These are phyloP conservation scores for Paratrypauchen microcephalus DNA, from an alignment of 2,797 vertebrate genomes.

Conservation along the genomic window DNA sequence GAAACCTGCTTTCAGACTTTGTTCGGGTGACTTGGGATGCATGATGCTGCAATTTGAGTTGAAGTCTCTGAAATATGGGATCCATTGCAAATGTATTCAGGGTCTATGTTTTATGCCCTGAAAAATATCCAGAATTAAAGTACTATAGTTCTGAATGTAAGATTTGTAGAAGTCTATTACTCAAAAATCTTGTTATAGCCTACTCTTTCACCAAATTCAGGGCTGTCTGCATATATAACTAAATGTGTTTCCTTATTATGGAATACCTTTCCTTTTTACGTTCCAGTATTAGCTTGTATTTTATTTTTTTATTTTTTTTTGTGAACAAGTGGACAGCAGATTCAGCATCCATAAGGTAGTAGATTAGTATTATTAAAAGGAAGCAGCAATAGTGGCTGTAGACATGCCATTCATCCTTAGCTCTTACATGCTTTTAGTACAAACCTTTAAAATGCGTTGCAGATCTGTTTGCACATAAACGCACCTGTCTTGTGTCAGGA, in stretches of 20 bases:
- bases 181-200: neutral
- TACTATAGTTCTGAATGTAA: slow-evolving; percentile 30
- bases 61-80: slow-evolving; percentile 70
- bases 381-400: neutral
- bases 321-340: neutral
- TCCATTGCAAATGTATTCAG: slow-evolving; percentile 68
- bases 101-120: slow-evolving; percentile 43
- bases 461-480: slow-evolving; percentile 67
- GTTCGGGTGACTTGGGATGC: slow-evolving; percentile 86
- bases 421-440: slow-evolving; percentile 40
- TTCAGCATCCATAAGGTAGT: neutral
- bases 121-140: slow-evolving; percentile 50
- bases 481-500: slow-evolving; percentile 78
- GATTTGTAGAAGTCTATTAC: slow-evolving; percentile 15
- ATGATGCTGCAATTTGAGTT: slow-evolving; percentile 72
- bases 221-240: neutral
- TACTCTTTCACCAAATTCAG: too few relatives aligned
- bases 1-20: slow-evolving; percentile 87
- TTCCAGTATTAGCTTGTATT: neutral
- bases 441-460: slow-evolving; percentile 54
- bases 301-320: neutral
- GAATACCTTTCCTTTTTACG: neutral
- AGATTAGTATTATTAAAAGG: neutral
- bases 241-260: neutral
- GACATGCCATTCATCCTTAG: slow-evolving; percentile 22